A percentile compares a stretch with the other conserved stretches of the same genome.
Evolutionary conservation across 2,797 vertebrate species (phyloP).

Genomic region (Crocidura indochinensis): DNA sequence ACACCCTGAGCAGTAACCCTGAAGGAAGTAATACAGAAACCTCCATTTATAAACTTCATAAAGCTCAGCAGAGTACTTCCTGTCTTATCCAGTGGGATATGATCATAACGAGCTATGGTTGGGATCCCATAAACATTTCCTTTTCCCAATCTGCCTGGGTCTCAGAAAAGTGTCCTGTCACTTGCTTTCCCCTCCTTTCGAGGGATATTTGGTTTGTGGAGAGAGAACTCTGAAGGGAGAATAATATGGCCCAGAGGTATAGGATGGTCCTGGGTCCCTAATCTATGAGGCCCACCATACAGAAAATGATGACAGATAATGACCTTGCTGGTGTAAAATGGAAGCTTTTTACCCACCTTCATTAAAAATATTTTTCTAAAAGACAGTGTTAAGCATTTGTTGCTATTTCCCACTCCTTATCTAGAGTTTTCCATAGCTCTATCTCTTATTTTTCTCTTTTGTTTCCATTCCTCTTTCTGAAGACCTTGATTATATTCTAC

Average conservation of each 20-base stretch:
- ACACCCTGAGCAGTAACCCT: too few species aligned
- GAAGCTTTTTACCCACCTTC: background rate
- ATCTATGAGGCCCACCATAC: background rate
- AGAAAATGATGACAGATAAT: background rate
- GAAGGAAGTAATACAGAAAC: background rate
- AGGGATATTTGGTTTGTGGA: background rate
- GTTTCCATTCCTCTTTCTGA: constrained; percentile 5
- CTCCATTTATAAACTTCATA: background rate
- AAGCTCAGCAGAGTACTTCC: background rate
- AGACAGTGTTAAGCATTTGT: constrained; percentile 1
- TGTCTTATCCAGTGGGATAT: background rate
- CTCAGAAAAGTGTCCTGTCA: constrained; percentile 26
- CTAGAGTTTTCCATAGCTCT: constrained; percentile 57
- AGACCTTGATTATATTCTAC: background rate
- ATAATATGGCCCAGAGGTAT: background rate
- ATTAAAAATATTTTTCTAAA: constrained; percentile 48
- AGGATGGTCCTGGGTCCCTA: background rate
- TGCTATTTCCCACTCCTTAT: constrained; percentile 60
- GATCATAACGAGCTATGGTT: background rate
- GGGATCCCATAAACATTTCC: background rate
- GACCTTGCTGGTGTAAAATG: constrained; percentile 50
- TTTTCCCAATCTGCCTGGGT: background rate
- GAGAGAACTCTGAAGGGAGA: background rate
- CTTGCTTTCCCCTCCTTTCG: constrained; percentile 27
- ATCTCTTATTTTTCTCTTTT: constrained; percentile 22